phyloP scores from a whole-genome alignment of 2,113 vertebrate genomes.

The Columba janthina region DNA sequence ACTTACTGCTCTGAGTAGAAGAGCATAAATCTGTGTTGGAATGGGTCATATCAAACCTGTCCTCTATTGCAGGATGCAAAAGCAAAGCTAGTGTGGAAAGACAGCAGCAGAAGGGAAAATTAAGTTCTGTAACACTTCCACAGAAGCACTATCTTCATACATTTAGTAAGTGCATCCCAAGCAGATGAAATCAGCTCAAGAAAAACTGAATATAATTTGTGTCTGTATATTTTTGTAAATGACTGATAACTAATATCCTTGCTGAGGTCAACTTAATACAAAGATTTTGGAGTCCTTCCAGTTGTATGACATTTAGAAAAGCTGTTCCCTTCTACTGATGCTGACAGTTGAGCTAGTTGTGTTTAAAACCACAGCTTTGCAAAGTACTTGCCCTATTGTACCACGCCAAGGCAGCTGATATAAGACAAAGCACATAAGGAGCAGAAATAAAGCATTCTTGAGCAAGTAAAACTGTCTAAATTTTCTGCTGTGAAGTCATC shows the following conservation, averaged over 20 bases:
- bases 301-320: background rate
- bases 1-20: background rate
- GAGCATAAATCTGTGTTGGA: background rate
- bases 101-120: background rate
- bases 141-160: background rate
- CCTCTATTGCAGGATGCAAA: background rate
- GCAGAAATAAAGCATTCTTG: slow-evolving; percentile 39
- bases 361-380: background rate
- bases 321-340: background rate
- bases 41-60: background rate
- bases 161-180: background rate
- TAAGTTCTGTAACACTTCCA: background rate
- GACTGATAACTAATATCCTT: background rate
- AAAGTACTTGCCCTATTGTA: background rate
- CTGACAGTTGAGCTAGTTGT: background rate
- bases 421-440: background rate
- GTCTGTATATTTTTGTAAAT: background rate
- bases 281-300: background rate
- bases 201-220: background rate
- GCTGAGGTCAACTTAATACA: background rate
- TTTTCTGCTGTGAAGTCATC: background rate
- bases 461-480: background rate
- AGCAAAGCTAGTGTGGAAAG: background rate
- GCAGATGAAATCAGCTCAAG: background rate
- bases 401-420: background rate